Percentiles rank a stretch among this genome's conserved stretches.
phyloP scores from a whole-genome alignment of 1,140 invertebrate species.

The Pollicipes pollicipes region DNA sequence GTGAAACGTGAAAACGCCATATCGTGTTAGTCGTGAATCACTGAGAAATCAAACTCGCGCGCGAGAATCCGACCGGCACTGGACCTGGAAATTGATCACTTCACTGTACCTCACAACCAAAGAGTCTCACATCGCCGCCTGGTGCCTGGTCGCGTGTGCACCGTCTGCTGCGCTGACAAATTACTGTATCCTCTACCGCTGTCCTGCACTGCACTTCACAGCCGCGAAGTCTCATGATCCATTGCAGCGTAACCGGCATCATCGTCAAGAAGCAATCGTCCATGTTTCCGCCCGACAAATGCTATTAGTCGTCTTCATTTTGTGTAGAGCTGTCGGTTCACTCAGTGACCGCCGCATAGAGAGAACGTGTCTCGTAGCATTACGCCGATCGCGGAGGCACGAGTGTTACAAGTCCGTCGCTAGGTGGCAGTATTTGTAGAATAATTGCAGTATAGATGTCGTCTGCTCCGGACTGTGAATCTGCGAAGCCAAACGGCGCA shows the following conservation, averaged over 20 bases:
- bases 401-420: neutral
- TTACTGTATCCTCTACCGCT: no score
- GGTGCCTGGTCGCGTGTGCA: no score
- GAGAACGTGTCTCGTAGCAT: neutral
- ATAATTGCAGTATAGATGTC: neutral
- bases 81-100: neutral
- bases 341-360: neutral
- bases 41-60: neutral
- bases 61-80: neutral
- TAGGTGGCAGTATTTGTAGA: slow-evolving; percentile 1
- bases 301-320: no score
- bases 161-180: no score
- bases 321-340: no score
- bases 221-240: neutral
- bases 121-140: neutral
- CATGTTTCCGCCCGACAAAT: no score
- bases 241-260: neutral
- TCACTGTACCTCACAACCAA: neutral
- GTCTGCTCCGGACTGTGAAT: neutral
- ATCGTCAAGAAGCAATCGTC: no score
- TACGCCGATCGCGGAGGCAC: slow-evolving; percentile 5
- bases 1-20: no score
- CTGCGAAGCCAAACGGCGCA: neutral
- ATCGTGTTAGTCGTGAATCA: neutral
- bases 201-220: no score